phyloP scores from a whole-genome alignment of 2,113 vertebrate genomes.

The Rhizomys pruinosus region DNA sequence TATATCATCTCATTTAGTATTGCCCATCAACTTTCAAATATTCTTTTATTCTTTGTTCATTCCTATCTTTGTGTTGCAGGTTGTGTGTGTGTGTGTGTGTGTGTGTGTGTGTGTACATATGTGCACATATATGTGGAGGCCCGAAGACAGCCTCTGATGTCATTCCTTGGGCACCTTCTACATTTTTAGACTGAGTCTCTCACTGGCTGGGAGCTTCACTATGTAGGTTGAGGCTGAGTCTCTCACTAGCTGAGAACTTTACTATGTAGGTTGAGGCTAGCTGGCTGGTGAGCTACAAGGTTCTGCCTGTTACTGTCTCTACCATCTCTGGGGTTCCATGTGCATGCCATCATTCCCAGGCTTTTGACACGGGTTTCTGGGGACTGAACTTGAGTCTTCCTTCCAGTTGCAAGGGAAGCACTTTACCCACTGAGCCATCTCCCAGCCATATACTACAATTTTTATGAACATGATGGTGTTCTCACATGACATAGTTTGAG shows the following conservation, averaged over 20 bases:
- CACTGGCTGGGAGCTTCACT: neutral
- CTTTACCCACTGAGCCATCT: too few species aligned
- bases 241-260: neutral
- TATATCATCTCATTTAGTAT: neutral
- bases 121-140: neutral
- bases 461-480: neutral
- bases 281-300: neutral
- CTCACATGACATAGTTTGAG: neutral
- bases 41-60: neutral
- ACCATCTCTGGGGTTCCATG: neutral
- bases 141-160: neutral
- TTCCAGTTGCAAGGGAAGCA: neutral
- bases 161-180: neutral
- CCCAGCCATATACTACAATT: neutral
- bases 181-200: neutral
- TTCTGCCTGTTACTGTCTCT: neutral
- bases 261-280: neutral
- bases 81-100: neutral
- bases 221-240: neutral
- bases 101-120: neutral
- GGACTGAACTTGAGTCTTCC: neutral
- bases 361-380: neutral
- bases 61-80: neutral
- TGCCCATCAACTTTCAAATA: neutral
- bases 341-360: neutral